phyloP scores from a whole-genome alignment of 2,888 invertebrate species.

The Cosmia pyralina region DNA sequence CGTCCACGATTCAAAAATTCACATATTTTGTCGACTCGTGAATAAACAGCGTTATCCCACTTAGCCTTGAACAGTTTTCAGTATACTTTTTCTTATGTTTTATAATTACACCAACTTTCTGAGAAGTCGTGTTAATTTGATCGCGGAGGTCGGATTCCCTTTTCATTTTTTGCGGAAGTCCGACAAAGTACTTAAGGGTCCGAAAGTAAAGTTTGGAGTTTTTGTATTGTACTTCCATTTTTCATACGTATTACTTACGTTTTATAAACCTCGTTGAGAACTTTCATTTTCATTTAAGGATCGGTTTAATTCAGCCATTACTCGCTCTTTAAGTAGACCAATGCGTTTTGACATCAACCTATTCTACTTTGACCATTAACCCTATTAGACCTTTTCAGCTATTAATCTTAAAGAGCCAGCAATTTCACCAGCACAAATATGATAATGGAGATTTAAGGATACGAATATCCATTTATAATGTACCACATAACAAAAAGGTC shows the following conservation, averaged over 20 bases:
- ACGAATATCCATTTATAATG: conserved; percentile 62
- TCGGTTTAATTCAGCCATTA: neutral
- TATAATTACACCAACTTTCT: conserved; percentile 71
- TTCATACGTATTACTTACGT: conserved; percentile 40
- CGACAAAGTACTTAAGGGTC: conserved; percentile 47
- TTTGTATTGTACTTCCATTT: conserved; percentile 45
- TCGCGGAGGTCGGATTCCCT: conserved; percentile 60
- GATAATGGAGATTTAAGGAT: conserved; percentile 63
- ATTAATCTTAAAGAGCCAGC: conserved; percentile 55
- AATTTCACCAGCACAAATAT: conserved; percentile 50
- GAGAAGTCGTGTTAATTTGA: conserved; percentile 70
- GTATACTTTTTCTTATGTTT: conserved; percentile 68
- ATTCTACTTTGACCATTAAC: conserved; percentile 42
- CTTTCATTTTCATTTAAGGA: conserved; percentile 27
- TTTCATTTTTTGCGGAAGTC: conserved; percentile 50
- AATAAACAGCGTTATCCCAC: conserved; percentile 45
- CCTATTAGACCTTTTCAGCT: conserved; percentile 52
- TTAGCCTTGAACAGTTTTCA: conserved; percentile 56
- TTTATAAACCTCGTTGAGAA: conserved; percentile 27
- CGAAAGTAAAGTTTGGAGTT: conserved; percentile 52
- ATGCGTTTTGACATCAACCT: conserved; percentile 32
- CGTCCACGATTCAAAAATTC: neutral
- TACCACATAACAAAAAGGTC: conserved; percentile 61
- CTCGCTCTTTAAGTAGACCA: conserved; percentile 12
- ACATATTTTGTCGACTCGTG: conserved; percentile 10